Percentiles rank a stretch among this genome's conserved stretches.
phyloP scores from a whole-genome alignment of 2,888 invertebrate genomes.

The Desoria tigrina region DNA sequence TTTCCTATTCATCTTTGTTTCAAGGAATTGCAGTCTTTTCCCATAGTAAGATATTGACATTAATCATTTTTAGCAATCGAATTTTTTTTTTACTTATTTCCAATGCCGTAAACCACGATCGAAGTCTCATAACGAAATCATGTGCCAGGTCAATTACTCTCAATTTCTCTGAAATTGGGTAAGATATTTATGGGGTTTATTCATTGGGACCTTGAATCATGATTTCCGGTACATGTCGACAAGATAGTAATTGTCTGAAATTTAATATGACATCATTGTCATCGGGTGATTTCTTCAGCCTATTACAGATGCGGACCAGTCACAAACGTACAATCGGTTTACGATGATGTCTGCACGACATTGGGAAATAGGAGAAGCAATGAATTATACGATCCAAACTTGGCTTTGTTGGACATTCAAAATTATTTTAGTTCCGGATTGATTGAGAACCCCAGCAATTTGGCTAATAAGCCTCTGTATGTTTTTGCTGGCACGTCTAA shows the following conservation, averaged over 20 bases:
- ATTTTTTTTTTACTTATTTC: too few relatives aligned
- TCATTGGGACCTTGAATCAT: too few relatives aligned
- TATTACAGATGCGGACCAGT: slow-evolving; percentile 50
- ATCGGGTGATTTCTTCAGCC: too few relatives aligned
- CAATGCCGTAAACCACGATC: too few relatives aligned
- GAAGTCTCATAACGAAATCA: too few relatives aligned
- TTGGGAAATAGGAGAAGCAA: slow-evolving; percentile 11
- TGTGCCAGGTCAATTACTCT: too few relatives aligned
- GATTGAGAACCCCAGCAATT: slow-evolving; percentile 30
- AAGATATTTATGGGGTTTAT: too few relatives aligned
- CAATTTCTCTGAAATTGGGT: too few relatives aligned
- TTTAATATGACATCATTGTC: too few relatives aligned
- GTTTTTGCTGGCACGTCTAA: slow-evolving; percentile 38
- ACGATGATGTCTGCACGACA: slow-evolving; percentile 45
- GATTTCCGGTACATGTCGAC: too few relatives aligned
- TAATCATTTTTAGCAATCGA: too few relatives aligned
- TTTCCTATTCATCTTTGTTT: slow-evolving; percentile 43
- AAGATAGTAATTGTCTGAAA: too few relatives aligned
- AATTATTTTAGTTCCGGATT: slow-evolving; percentile 16
- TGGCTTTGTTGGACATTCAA: slow-evolving; percentile 25
- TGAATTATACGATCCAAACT: slow-evolving; percentile 4
- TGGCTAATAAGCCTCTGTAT: slow-evolving; percentile 35
- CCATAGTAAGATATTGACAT: slow-evolving; percentile 46
- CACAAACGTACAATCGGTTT: slow-evolving; percentile 26
- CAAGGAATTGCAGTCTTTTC: slow-evolving; percentile 49